Base-by-base conservation (phyloP, 2,797 vertebrate species). In the Arrhamphus sclerolepis region DNA sequence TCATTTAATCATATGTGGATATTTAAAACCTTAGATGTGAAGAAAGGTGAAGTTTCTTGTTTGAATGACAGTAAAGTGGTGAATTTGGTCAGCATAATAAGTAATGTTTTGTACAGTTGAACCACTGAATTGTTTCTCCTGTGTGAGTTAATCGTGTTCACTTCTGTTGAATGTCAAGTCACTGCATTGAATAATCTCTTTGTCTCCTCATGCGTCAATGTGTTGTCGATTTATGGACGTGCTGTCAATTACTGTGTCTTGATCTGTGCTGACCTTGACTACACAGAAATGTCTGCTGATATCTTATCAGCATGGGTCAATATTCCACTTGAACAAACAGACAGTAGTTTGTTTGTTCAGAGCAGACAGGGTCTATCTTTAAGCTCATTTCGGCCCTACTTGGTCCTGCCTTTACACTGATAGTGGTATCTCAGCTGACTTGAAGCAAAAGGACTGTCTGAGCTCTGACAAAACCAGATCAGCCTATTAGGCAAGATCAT, bases 221-320 rank as follows among this genome's bases (percentile, higher is more conserved):
- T 2, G 2, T 13, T 62, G 48, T 56, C 53, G 72, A 54, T 77
- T 73, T 75, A 72, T 61, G 58, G 67, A 70, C 50, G 58, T 26
- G 54, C 44, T 66, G 52, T 46, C 62, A 9, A 46, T 58, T 73
- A 22, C 38, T 19, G 46, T 65, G 61, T 72, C 63, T 82, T 62
- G 56, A 65, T 77, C 55, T 52, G 50, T 57, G 39, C 54, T 66
- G 66, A 82, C 82, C 83, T 75, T 72, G 70, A 68, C 69, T 43
- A 42, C 75, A 68, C 64, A 64, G 80, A 80, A 87, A 87, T 86
- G 87, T 60, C 44, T 9, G 5, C 74, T 72, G 87, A 82, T 87
- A 80, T 50, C 61, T 56, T 88, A 89, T 89, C 85, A 75, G 63
- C 47, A 46, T 38, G 42, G 55, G 68, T 82, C 78, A 82, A 85